These are phyloP conservation scores for Blera fallax DNA, from an alignment of 2,888 invertebrate genomes.

Conservation along the genomic window DNA sequence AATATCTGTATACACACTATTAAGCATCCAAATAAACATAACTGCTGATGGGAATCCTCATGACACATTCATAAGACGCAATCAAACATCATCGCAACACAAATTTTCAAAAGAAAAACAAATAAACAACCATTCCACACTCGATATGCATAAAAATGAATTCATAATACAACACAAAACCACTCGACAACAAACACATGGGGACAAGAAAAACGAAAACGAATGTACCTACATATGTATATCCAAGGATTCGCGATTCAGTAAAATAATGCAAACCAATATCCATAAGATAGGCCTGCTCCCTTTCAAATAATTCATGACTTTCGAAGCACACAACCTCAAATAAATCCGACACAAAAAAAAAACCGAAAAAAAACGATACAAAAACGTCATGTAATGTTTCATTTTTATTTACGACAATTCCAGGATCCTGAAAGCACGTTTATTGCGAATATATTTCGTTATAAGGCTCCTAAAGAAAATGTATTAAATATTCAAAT, in stretches of 20 bases:
- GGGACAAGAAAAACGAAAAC: neutral
- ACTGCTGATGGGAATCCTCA: neutral
- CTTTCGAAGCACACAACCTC: neutral
- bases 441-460: constrained; percentile 17
- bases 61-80: neutral
- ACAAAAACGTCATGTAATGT: constrained; percentile 5
- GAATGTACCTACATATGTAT: too few species aligned
- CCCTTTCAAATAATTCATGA: constrained; percentile 9
- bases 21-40: neutral
- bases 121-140: neutral
- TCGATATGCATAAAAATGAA: neutral
- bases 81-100: neutral
- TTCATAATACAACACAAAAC: neutral
- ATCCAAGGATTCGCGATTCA: neutral
- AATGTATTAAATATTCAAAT: constrained; percentile 56
- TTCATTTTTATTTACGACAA: constrained; percentile 38
- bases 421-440: constrained; percentile 6
- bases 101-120: neutral
- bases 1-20: neutral
- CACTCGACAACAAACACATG: neutral
- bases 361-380: neutral
- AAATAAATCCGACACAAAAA: constrained; percentile 6
- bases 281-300: neutral
- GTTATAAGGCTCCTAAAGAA: neutral
- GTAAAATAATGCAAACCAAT: neutral